A percentile compares a stretch with the other conserved stretches of the same genome.
Evolutionary conservation across 2,113 vertebrate genomes (phyloP).

Genomic region (Sinocyclocheilus anophthalmus): DNA sequence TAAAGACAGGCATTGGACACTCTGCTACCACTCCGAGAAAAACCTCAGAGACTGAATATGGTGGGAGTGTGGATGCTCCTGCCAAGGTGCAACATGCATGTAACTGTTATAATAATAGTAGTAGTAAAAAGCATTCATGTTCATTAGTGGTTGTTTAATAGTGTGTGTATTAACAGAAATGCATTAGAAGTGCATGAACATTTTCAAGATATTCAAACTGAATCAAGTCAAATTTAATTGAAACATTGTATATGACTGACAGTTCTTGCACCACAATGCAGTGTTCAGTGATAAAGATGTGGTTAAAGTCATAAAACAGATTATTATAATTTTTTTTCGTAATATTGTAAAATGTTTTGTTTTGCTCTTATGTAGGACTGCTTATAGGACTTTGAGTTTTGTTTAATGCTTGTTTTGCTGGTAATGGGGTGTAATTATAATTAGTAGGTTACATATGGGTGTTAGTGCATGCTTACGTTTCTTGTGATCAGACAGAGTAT

Average conservation of each 20-base stretch:
- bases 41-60: neutral
- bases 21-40: neutral
- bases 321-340: no score
- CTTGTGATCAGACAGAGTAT: neutral
- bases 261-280: no score
- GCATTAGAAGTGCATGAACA: no score
- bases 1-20: conserved; percentile 31
- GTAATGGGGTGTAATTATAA: neutral
- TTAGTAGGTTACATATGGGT: neutral
- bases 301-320: no score
- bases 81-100: neutral
- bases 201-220: no score
- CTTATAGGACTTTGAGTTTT: neutral
- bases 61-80: neutral
- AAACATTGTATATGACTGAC: no score
- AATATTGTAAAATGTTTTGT: no score
- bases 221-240: no score
- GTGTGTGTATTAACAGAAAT: no score
- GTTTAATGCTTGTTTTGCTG: neutral
- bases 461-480: neutral
- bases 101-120: neutral
- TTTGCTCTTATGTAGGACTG: no score
- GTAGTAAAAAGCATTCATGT: no score
- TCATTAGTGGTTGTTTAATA: neutral
- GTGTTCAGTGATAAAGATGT: no score